phyloP scores from a whole-genome alignment of 2,113 vertebrate genomes.

The Myxocyprinus asiaticus region DNA sequence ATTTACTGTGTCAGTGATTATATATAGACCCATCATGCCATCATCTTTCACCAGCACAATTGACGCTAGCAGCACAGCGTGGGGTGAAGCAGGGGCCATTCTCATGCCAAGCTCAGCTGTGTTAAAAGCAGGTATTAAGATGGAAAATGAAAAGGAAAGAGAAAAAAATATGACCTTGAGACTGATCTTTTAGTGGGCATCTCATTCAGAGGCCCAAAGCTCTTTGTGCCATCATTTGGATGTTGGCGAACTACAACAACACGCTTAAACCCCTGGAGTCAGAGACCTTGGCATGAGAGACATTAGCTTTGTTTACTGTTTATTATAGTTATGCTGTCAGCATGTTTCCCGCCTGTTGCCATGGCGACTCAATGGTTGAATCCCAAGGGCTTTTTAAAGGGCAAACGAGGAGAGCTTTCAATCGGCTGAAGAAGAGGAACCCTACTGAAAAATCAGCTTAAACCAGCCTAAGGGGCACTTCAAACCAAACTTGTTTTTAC shows the following conservation, averaged over 20 bases:
- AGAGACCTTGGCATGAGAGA: not conserved
- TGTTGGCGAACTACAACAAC: not conserved
- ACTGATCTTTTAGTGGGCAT: not conserved
- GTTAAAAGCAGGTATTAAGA: conserved; percentile 27
- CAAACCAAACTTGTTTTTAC: too few relatives aligned
- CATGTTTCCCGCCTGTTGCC: conserved; percentile 57
- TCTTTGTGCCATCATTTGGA: not conserved
- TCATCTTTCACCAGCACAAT: conserved; percentile 31
- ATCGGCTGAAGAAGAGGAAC: too few relatives aligned
- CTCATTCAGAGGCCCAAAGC: not conserved
- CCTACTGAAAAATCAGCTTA: too few relatives aligned
- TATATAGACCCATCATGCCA: conserved; percentile 6
- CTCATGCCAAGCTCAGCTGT: not conserved
- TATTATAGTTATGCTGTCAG: conserved; percentile 33
- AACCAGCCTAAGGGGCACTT: too few relatives aligned
- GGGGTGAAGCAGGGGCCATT: not conserved
- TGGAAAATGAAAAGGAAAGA: conserved; percentile 50
- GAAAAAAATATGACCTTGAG: not conserved
- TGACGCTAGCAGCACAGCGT: conserved; percentile 44
- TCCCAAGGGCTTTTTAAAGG: conserved; percentile 9
- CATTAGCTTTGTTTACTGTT: not conserved
- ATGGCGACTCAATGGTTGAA: conserved; percentile 63
- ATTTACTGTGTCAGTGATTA: conserved; percentile 4
- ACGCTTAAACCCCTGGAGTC: not conserved
- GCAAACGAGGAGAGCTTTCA: not conserved